A percentile compares a stretch with the other conserved stretches of the same genome.
phyloP scores from a whole-genome alignment of 2,113 vertebrate species.

The Limnothrissa miodon region DNA sequence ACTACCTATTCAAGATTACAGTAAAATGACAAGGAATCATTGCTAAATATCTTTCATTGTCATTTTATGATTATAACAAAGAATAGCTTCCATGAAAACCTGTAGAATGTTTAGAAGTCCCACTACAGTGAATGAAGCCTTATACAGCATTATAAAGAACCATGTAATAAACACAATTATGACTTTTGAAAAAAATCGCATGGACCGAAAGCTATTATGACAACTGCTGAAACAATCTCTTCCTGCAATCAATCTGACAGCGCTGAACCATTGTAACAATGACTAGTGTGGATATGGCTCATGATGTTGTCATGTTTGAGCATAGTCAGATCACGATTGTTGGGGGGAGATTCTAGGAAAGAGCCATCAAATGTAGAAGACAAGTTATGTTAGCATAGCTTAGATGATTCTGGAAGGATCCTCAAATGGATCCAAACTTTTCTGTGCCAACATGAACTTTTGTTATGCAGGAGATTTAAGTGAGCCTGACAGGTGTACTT shows the following conservation, averaged over 20 bases:
- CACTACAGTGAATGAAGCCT: too few species aligned
- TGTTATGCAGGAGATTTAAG: not conserved
- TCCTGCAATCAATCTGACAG: not conserved
- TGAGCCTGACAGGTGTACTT: not conserved
- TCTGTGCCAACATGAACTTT: not conserved
- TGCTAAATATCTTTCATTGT: too few species aligned
- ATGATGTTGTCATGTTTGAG: not conserved
- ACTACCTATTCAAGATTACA: too few species aligned
- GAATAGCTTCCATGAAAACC: too few species aligned
- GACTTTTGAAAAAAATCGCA: too few species aligned
- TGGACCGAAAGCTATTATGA: not conserved
- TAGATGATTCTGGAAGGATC: not conserved
- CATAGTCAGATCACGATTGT: not conserved
- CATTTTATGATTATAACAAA: too few species aligned
- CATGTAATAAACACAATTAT: too few species aligned
- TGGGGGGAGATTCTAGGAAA: too few species aligned
- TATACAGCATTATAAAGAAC: too few species aligned
- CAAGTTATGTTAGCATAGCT: not conserved
- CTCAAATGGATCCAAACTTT: not conserved
- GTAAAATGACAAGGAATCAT: too few species aligned
- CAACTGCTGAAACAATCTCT: not conserved
- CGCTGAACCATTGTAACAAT: not conserved
- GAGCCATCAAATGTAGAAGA: not conserved
- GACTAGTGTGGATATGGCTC: not conserved
- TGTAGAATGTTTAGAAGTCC: too few species aligned